phyloP scores from a whole-genome alignment of 2,113 vertebrate genomes.

The Bathybates hornii region DNA sequence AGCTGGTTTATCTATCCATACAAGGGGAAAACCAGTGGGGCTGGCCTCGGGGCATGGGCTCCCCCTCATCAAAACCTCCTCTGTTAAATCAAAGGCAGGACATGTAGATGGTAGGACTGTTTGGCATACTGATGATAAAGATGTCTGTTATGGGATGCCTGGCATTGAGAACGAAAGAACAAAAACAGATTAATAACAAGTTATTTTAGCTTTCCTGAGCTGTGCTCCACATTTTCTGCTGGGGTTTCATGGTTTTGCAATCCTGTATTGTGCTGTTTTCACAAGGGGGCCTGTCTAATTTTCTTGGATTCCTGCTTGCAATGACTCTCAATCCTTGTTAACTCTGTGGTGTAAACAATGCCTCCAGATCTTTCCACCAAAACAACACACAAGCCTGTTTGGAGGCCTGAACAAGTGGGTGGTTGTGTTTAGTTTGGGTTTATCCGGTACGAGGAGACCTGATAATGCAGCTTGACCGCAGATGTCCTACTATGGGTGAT shows the following conservation, averaged over 20 bases:
- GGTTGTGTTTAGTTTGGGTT: conserved; percentile 62
- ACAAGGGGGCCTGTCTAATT: conserved; percentile 43
- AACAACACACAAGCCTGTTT: conserved; percentile 43
- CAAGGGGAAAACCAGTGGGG: conserved; percentile 33
- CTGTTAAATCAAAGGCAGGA: conserved; percentile 39
- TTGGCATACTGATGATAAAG: conserved; percentile 16
- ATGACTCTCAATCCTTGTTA: conserved; percentile 56
- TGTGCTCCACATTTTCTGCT: neutral
- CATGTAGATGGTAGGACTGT: neutral
- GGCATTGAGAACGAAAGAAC: neutral
- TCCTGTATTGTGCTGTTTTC: conserved; percentile 33
- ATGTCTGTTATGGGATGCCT: neutral
- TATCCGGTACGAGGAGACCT: conserved; percentile 54
- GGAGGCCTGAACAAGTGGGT: conserved; percentile 48
- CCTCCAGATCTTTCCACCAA: conserved; percentile 49
- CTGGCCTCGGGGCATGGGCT: conserved; percentile 3
- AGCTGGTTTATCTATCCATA: conserved; percentile 53
- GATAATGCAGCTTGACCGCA: conserved; percentile 52
- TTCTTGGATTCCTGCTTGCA: conserved; percentile 49
- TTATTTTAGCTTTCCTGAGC: conserved; percentile 31
- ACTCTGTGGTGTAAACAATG: conserved; percentile 61
- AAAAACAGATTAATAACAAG: conserved; percentile 6
- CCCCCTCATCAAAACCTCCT: conserved; percentile 37
- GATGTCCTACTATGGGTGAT: conserved; percentile 15
- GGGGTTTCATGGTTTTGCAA: conserved; percentile 26